phyloP scores from a whole-genome alignment of 2,797 vertebrate species.

The Apogon hyalosoma region DNA sequence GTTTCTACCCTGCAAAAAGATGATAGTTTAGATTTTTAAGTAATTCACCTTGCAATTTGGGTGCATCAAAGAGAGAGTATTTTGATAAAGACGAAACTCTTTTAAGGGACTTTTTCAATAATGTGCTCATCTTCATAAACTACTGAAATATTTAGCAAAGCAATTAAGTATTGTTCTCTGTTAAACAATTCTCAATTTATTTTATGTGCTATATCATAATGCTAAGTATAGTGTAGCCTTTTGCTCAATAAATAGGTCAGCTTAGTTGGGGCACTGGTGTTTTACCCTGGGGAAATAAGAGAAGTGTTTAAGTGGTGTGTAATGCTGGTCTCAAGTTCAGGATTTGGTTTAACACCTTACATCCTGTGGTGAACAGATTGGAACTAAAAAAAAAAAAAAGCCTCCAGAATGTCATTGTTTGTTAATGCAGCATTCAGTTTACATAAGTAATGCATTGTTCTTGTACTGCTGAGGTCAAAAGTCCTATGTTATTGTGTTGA shows the following conservation, averaged over 20 bases:
- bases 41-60: not conserved
- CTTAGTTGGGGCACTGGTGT: slow-evolving; percentile 12
- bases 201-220: no score
- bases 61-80: slow-evolving; percentile 2
- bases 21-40: not conserved
- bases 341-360: slow-evolving; percentile 20
- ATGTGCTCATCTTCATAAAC: not conserved
- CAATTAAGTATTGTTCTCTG: no score
- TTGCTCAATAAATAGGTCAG: slow-evolving; percentile 21
- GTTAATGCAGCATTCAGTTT: slow-evolving; percentile 13
- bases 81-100: slow-evolving; percentile 13
- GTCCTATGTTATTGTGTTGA: slow-evolving; percentile 14
- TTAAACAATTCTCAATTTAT: no score
- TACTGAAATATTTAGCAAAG: not conserved
- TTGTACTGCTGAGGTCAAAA: slow-evolving; percentile 25
- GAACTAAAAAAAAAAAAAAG: slow-evolving; percentile 12
- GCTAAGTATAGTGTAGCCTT: not conserved
- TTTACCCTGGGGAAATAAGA: slow-evolving; percentile 19
- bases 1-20: slow-evolving; percentile 31
- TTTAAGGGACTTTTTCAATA: not conserved
- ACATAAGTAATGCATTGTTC: slow-evolving; percentile 15
- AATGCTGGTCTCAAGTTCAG: slow-evolving; percentile 25
- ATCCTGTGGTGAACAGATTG: slow-evolving; percentile 11
- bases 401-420: slow-evolving; percentile 16
- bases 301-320: slow-evolving; percentile 21